Conservation (phyloP, 2,113 vertebrate species). For the Nymphicus hollandicus region DNA sequence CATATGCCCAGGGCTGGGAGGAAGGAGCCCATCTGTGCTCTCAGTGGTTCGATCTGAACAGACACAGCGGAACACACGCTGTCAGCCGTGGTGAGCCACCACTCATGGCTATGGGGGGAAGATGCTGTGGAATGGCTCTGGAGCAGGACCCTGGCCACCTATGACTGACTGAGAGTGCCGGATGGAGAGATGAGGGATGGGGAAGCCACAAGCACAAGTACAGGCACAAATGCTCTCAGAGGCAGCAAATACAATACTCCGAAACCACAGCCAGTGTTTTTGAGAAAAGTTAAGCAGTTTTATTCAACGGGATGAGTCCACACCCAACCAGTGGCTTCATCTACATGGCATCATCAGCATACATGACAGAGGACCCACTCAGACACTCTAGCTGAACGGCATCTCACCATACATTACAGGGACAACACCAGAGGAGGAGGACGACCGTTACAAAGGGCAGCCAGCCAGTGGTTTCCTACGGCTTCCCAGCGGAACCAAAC, state of each 20-base stretch:
- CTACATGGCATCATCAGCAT: slow-evolving; percentile 77
- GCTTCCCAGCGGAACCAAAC: slow-evolving; percentile 19
- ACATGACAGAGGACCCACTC: slow-evolving; percentile 84
- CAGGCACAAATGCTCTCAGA: not conserved
- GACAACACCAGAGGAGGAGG: slow-evolving; percentile 71
- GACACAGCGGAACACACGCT: fast-evolving
- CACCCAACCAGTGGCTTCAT: slow-evolving; percentile 85
- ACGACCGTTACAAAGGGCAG: slow-evolving; percentile 53
- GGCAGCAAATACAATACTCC: not conserved
- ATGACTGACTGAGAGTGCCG: fast-evolving
- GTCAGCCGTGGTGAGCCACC: fast-evolving
- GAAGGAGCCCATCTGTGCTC: not conserved
- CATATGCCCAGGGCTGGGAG: not conserved
- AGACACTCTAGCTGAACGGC: slow-evolving; percentile 82
- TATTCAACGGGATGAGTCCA: slow-evolving; percentile 81
- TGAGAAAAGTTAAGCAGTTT: slow-evolving; percentile 81
- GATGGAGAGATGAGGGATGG: not conserved
- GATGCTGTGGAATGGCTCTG: not conserved
- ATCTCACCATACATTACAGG: slow-evolving; percentile 80
- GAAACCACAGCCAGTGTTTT: slow-evolving; percentile 6
- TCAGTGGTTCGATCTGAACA: not conserved
- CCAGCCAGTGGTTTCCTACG: slow-evolving; percentile 47
- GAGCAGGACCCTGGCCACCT: not conserved
- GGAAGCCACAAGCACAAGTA: not conserved
- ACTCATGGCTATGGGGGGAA: not conserved